Evolutionary conservation across 2,113 vertebrate genomes (phyloP).

Genomic region (Narcine bancroftii): DNA sequence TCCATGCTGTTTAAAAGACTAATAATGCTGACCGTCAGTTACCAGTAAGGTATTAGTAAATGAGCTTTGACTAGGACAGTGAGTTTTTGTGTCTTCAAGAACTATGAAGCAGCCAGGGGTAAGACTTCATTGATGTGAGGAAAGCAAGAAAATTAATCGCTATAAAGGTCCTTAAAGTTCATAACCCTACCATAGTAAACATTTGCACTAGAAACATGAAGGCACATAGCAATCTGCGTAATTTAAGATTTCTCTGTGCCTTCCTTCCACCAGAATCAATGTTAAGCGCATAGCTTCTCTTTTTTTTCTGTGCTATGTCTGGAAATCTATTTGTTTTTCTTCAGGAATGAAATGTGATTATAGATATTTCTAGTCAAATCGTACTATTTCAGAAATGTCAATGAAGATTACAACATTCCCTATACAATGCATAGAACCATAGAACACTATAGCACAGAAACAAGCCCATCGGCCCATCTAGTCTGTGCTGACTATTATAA

Average conservation of each 20-base stretch:
- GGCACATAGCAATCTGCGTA: background rate
- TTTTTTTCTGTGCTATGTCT: no score
- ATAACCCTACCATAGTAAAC: background rate
- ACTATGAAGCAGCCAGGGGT: conserved; percentile 10
- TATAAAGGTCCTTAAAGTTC: conserved; percentile 14
- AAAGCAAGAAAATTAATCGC: background rate
- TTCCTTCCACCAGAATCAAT: background rate
- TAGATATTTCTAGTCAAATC: no score
- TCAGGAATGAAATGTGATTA: no score
- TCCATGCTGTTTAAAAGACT: background rate
- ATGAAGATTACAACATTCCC: no score
- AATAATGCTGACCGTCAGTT: background rate
- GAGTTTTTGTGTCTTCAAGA: conserved; percentile 22
- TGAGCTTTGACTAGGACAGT: conserved; percentile 5
- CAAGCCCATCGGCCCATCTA: background rate
- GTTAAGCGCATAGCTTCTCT: no score
- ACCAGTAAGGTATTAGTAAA: conserved; percentile 1
- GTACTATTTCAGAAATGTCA: no score
- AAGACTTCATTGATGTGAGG: background rate
- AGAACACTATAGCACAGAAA: no score
- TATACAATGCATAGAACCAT: no score
- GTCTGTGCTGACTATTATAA: background rate
- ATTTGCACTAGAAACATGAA: background rate
- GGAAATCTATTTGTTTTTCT: no score
- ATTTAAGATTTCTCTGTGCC: background rate